Conservation (phyloP, 2,888 invertebrate species). For the Mechanitis mazaeus region DNA sequence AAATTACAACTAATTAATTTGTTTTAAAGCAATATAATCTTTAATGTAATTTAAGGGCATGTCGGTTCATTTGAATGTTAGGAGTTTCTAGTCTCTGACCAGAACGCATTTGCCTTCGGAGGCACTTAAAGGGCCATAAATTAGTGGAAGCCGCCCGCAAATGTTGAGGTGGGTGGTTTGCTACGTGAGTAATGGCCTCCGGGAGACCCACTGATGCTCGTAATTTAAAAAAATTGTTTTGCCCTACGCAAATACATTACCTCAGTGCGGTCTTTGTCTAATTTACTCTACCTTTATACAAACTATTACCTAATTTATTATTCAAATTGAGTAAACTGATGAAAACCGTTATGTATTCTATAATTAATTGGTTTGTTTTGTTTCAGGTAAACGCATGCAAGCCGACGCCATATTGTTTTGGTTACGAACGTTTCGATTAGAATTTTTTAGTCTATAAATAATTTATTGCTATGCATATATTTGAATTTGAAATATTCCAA, state of each 20-base stretch:
- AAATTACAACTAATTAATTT: too few relatives aligned
- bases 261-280: constrained; percentile 24
- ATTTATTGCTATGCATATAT: neutral
- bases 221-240: constrained; percentile 42
- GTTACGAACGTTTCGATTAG: neutral
- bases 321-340: constrained; percentile 12
- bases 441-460: neutral
- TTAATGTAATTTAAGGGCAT: constrained; percentile 13
- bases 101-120: constrained; percentile 52
- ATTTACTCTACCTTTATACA: constrained; percentile 12
- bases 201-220: constrained; percentile 49
- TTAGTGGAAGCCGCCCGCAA: constrained; percentile 68
- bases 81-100: constrained; percentile 52
- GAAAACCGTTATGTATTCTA: constrained; percentile 9
- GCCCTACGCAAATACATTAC: constrained; percentile 32
- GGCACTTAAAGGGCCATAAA: constrained; percentile 72
- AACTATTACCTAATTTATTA: constrained; percentile 12
- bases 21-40: too few relatives aligned
- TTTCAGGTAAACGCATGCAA: constrained; percentile 37
- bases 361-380: constrained; percentile 34
- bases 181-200: constrained; percentile 65
- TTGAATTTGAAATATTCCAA: neutral
- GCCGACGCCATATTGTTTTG: constrained; percentile 1
- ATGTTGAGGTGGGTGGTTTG: constrained; percentile 65
- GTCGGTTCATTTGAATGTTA: constrained; percentile 18